Base-by-base conservation (phyloP, 2,797 vertebrate species). In the Cephalopachus bancanus region DNA sequence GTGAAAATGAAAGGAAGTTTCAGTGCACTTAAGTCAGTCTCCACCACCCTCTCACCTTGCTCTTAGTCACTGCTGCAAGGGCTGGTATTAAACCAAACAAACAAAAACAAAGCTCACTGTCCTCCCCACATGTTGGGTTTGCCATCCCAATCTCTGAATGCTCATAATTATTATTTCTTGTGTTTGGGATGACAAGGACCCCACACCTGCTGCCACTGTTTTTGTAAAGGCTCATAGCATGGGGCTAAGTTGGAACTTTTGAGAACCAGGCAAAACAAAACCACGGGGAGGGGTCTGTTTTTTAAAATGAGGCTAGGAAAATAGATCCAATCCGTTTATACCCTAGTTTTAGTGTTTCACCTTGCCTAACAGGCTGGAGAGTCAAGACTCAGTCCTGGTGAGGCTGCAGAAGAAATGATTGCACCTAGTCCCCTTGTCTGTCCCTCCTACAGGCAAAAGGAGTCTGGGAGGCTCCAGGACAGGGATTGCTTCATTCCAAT, bases 1-100 rank as follows among this genome's bases (percentile, higher is more conserved):
- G 76, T 78, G 59, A 88, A 95, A 94, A 92, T 71, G 93, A 94
- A 95, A 96, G 64, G 83, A 90, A 95, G 15, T 79, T 93, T 93
- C 93, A 95, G 78, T 97, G 97, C 97, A 98, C 97, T 98, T 98
- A 98, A 64, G 51, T 89, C 78, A 87, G 80, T 44, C 64, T 81
- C 84, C 20, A 88, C 83, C 59, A 94, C 74, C 49, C 74, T 94
- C 51, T 88, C 26, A 10, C 26, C 44, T 33, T 89, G 67, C 33
- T 95, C 74, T 79, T 83, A 67, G 75, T 95, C 59, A 33, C 71
- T 74, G 15, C 84, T 83, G 71, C 96, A 71, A 97, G 85, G 65
- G 53, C 53, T 93, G 49, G 20, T 87, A 83, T 79, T 94, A 37
- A 69, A 69, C 44, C 44, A 10, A 92, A 86, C 60, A 91, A 91